These are phyloP conservation scores for Neocloeon triangulifer DNA, from an alignment of 1,140 invertebrate genomes.

Conservation along the genomic window DNA sequence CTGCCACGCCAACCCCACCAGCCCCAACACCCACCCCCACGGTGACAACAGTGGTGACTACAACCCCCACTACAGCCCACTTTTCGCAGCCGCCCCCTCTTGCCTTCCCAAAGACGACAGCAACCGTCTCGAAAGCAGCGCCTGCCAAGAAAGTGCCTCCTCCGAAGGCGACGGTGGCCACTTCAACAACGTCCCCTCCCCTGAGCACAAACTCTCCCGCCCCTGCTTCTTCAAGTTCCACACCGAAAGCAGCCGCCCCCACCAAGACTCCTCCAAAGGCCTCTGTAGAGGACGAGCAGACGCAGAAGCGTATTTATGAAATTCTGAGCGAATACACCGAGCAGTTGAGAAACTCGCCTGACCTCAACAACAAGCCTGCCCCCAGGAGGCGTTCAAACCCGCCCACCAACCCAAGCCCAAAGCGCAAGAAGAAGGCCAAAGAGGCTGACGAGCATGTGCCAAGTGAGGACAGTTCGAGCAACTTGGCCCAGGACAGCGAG, in stretches of 20 bases:
- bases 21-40: no score
- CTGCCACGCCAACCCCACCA: not conserved
- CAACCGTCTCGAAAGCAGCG: no score
- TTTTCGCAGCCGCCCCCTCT: no score
- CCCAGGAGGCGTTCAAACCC: constrained; percentile 47
- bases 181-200: constrained; percentile 30
- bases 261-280: constrained; percentile 25
- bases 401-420: constrained; percentile 44
- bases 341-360: constrained; percentile 52
- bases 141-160: no score
- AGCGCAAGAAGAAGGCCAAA: constrained; percentile 40
- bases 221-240: constrained; percentile 32
- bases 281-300: constrained; percentile 53
- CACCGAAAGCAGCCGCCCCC: constrained; percentile 23
- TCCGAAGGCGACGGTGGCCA: no score
- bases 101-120: no score
- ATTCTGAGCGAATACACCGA: constrained; percentile 62
- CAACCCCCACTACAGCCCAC: no score
- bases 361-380: constrained; percentile 57
- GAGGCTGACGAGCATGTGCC: constrained; percentile 27
- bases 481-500: constrained; percentile 29
- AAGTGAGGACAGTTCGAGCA: constrained; percentile 44
- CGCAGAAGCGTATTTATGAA: constrained; percentile 53
- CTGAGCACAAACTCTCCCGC: constrained; percentile 34
- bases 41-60: no score